Evolutionary conservation across 35 echinoderm and acorn worm genomes (phyloP).

Genomic region (Diadema setosum): DNA sequence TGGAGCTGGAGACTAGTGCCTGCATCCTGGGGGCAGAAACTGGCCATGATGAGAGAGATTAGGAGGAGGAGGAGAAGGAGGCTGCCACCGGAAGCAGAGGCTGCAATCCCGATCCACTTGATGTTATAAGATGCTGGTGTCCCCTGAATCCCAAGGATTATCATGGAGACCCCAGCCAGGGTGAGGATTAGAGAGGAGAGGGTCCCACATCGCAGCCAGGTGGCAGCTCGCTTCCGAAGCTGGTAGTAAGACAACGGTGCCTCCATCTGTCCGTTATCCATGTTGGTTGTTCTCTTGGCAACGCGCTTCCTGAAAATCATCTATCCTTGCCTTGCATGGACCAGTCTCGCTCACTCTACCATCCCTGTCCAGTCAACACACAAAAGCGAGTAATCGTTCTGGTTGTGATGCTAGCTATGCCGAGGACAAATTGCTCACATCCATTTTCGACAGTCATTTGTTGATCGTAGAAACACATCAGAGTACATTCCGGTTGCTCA

Average conservation of each 20-base stretch:
- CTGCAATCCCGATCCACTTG: conserved; percentile 10
- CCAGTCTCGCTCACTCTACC: no score
- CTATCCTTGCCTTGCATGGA: no score
- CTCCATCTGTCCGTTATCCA: background rate
- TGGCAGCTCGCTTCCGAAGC: background rate
- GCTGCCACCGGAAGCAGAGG: background rate
- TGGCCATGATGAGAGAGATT: conserved; percentile 6
- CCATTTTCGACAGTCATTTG: no score
- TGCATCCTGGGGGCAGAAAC: background rate
- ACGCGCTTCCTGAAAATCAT: no score
- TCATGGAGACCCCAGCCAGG: background rate
- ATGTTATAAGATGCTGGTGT: background rate
- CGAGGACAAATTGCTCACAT: no score
- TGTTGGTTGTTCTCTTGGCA: no score
- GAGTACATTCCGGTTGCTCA: no score
- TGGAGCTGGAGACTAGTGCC: background rate
- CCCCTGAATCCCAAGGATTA: background rate
- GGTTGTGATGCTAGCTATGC: no score
- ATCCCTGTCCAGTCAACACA: no score
- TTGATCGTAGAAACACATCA: no score
- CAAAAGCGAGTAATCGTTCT: no score
- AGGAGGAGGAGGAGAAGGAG: background rate
- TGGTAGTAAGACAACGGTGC: conserved; percentile 1
- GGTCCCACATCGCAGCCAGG: background rate
- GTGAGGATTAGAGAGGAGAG: background rate